Evolutionary conservation across 2,113 vertebrate species (phyloP).

Genomic region (Brienomyrus brachyistius): DNA sequence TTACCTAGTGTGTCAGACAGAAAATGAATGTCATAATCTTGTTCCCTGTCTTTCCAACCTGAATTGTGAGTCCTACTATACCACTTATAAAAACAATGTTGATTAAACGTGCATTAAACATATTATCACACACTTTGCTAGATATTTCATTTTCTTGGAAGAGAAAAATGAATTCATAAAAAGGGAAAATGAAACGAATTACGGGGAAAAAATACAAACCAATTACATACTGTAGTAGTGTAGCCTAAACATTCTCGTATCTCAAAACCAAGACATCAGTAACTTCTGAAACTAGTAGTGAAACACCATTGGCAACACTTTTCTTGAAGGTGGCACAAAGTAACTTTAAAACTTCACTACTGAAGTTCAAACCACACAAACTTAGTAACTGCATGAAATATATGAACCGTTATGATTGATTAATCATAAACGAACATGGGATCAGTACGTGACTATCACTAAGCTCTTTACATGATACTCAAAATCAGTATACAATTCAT

Average conservation of each 20-base stretch:
- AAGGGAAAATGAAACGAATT: not conserved
- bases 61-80: not conserved
- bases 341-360: no score
- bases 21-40: not conserved
- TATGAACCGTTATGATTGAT: no score
- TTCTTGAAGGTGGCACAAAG: no score
- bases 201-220: not conserved
- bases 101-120: not conserved
- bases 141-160: not conserved
- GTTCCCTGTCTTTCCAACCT: not conserved
- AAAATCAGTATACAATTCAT: not conserved
- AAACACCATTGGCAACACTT: not conserved
- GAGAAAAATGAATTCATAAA: not conserved
- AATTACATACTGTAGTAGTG: not conserved
- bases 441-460: not conserved
- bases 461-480: not conserved
- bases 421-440: no score
- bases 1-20: not conserved
- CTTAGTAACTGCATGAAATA: no score
- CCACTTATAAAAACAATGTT: not conserved
- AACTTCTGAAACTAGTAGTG: not conserved
- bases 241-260: not conserved
- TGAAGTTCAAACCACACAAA: no score
- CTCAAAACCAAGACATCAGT: not conserved
- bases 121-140: not conserved